phyloP scores from a whole-genome alignment of 2,797 vertebrate species.

The Staurois parvus region DNA sequence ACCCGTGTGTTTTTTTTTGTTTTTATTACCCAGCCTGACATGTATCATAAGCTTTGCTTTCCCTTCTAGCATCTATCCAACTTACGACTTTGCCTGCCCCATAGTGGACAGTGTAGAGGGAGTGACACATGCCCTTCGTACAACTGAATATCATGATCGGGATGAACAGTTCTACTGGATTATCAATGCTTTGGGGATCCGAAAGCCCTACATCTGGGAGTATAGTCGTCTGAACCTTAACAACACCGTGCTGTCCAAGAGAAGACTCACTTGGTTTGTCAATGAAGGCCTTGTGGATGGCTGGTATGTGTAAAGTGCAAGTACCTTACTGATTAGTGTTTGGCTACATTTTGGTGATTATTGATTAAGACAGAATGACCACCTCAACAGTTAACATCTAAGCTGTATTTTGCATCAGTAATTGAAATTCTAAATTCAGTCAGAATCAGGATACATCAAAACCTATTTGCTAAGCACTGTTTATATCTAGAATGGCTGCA shows the following conservation, averaged over 20 bases:
- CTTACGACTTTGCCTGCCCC: slow-evolving; percentile 97
- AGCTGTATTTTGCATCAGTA: too few relatives aligned
- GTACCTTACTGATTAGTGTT: not conserved
- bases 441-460: too few relatives aligned
- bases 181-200: slow-evolving; percentile 87
- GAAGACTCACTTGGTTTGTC: slow-evolving; percentile 98
- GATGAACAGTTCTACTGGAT: slow-evolving; percentile 98
- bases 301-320: slow-evolving; percentile 81
- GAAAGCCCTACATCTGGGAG: slow-evolving; percentile 96
- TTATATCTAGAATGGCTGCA: too few relatives aligned
- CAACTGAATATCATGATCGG: slow-evolving; percentile 97
- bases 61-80: slow-evolving; percentile 89
- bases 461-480: too few relatives aligned
- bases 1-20: too few relatives aligned
- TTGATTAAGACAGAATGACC: too few relatives aligned
- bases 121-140: slow-evolving; percentile 95
- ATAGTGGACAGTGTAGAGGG: slow-evolving; percentile 97
- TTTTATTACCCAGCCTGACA: too few relatives aligned
- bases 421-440: too few relatives aligned
- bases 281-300: slow-evolving; percentile 96
- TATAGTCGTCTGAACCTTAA: slow-evolving; percentile 97
- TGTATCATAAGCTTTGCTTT: not conserved
- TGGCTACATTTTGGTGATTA: too few relatives aligned
- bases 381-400: too few relatives aligned
- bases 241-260: slow-evolving; percentile 96